A percentile compares a stretch with the other conserved stretches of the same genome.
Evolutionary conservation across 2,888 invertebrate genomes (phyloP).

Genomic region (Chloroclysta siterata): DNA sequence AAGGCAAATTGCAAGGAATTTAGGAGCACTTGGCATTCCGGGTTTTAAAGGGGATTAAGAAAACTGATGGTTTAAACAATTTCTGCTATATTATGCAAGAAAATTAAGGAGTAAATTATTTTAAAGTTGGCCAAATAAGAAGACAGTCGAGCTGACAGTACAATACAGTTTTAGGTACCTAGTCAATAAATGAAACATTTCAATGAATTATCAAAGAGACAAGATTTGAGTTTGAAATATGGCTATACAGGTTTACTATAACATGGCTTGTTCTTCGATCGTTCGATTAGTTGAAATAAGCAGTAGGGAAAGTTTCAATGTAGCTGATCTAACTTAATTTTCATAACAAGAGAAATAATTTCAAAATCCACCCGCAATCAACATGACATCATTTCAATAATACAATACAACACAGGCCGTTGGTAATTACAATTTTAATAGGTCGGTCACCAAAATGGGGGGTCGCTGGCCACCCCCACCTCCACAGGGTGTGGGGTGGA

Average conservation of each 20-base stretch:
- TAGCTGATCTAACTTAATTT: neutral
- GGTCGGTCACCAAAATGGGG: constrained; percentile 69
- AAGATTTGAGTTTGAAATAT: too few species aligned
- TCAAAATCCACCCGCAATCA: constrained; percentile 53
- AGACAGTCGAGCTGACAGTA: too few species aligned
- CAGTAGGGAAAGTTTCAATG: neutral
- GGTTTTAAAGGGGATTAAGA: constrained; percentile 27
- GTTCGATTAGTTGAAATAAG: too few species aligned
- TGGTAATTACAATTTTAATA: constrained; percentile 80
- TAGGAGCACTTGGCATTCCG: constrained; percentile 26
- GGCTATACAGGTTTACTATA: too few species aligned
- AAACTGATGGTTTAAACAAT: constrained; percentile 15
- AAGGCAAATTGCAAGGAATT: constrained; percentile 27
- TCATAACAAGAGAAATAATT: constrained; percentile 10
- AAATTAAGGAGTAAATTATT: too few species aligned
- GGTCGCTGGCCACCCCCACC: constrained; percentile 37
- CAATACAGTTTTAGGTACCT: too few species aligned
- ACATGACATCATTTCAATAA: constrained; percentile 71
- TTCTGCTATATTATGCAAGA: neutral
- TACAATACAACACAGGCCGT: constrained; percentile 71
- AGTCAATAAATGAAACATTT: too few species aligned
- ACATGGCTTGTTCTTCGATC: too few species aligned
- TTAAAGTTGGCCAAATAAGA: too few species aligned
- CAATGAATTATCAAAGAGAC: too few species aligned
- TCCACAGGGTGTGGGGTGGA: constrained; percentile 40